A percentile compares a stretch with the other conserved stretches of the same genome.
Evolutionary conservation across 2,113 vertebrate genomes (phyloP).

Genomic region (Phrynocephalus versicolor): DNA sequence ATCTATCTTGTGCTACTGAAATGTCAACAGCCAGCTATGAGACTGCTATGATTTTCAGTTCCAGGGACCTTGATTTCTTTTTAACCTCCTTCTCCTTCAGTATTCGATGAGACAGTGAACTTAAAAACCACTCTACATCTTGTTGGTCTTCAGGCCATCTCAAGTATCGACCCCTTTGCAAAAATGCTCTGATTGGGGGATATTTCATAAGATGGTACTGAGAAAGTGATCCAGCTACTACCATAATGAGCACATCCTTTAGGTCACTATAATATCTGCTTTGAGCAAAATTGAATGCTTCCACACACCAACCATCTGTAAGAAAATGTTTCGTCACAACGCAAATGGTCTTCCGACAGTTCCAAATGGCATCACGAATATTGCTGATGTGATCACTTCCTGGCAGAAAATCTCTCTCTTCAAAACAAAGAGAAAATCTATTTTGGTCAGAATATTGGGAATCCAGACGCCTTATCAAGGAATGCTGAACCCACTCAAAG

Average conservation of each 20-base stretch:
- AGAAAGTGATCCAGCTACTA: conserved; percentile 86
- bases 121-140: conserved; percentile 87
- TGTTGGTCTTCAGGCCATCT: conserved; percentile 89
- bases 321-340: conserved; percentile 88
- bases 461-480: conserved; percentile 83
- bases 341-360: conserved; percentile 85
- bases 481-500: conserved; percentile 86
- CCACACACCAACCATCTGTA: conserved; percentile 90
- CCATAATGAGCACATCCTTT: conserved; percentile 78
- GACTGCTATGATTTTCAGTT: conserved; percentile 55
- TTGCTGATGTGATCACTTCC: conserved; percentile 85
- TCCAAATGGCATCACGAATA: conserved; percentile 85
- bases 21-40: conserved; percentile 11
- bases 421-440: conserved; percentile 84
- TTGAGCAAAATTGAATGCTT: conserved; percentile 87
- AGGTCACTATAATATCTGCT: conserved; percentile 79
- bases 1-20: neutral
- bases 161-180: conserved; percentile 79
- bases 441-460: conserved; percentile 83
- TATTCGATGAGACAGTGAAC: conserved; percentile 77
- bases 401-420: conserved; percentile 90
- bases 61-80: neutral
- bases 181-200: conserved; percentile 74
- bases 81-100: conserved; percentile 70
- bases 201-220: conserved; percentile 85